These are phyloP conservation scores for Oscheius onirici DNA, from an alignment of 2,888 invertebrate genomes.

Conservation along the genomic window DNA sequence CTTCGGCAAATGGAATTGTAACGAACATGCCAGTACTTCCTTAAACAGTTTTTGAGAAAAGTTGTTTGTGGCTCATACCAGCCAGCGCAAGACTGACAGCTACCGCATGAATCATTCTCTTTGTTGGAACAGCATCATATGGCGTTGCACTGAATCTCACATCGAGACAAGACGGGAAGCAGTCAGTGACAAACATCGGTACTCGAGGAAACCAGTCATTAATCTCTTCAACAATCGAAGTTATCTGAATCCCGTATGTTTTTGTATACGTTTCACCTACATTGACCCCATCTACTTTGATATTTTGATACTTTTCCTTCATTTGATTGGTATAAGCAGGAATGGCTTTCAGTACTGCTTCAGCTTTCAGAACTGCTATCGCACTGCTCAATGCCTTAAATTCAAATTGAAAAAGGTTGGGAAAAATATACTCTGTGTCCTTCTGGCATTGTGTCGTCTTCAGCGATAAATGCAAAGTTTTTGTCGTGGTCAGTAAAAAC, in stretches of 20 bases:
- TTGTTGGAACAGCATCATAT: conserved; percentile 56
- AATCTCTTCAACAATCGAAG: conserved; percentile 35
- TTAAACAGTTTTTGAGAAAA: conserved; percentile 14
- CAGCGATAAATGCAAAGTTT: neutral
- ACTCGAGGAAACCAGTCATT: conserved; percentile 49
- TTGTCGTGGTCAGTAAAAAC: conserved; percentile 3
- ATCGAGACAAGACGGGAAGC: conserved; percentile 59
- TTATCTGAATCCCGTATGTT: conserved; percentile 1
- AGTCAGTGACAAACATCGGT: conserved; percentile 46
- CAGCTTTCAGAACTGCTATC: conserved; percentile 1
- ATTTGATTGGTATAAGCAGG: conserved; percentile 7
- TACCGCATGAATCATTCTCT: conserved; percentile 50
- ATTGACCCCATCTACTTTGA: conserved; percentile 10
- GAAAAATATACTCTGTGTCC: neutral
- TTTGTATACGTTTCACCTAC: neutral
- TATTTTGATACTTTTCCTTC: conserved; percentile 20
- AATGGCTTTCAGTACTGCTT: neutral
- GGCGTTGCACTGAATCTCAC: conserved; percentile 54
- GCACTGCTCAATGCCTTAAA: conserved; percentile 9
- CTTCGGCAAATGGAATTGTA: conserved; percentile 37
- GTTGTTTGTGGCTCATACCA: conserved; percentile 35
- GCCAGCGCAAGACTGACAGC: conserved; percentile 54
- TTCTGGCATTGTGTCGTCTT: conserved; percentile 4
- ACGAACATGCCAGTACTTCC: conserved; percentile 56
- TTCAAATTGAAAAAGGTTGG: too few species aligned